These are phyloP conservation scores for Mastacembelus armatus DNA, from an alignment of 2,797 vertebrate species.

Conservation along the genomic window DNA sequence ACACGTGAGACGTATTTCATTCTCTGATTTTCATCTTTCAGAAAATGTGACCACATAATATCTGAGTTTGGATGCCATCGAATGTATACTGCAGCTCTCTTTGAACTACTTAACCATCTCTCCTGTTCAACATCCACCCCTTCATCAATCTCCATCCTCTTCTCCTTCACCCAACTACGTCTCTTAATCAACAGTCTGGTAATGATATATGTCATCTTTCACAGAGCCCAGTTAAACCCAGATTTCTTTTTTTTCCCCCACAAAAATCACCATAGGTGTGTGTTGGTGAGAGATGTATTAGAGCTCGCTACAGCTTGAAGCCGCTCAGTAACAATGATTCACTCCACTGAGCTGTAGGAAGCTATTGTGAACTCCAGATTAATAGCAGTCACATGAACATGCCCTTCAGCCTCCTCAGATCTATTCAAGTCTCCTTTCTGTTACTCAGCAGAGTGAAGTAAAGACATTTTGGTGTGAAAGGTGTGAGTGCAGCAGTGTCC, in stretches of 20 bases:
- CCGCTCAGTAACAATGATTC: slow-evolving; percentile 61
- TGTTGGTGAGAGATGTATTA: slow-evolving; percentile 30
- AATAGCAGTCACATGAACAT: slow-evolving; percentile 53
- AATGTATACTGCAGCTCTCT: no score
- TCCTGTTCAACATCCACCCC: neutral
- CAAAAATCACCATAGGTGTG: slow-evolving; percentile 26
- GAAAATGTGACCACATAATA: no score
- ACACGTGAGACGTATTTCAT: no score
- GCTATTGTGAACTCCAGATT: slow-evolving; percentile 68
- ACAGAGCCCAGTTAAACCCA: neutral
- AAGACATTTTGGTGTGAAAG: slow-evolving; percentile 37
- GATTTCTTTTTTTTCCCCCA: neutral
- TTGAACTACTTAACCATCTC: no score
- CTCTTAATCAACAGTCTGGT: slow-evolving; percentile 23
- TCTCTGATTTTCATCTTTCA: no score
- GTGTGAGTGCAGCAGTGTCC: slow-evolving; percentile 6
- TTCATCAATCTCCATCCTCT: neutral
- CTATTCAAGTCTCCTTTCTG: slow-evolving; percentile 41
- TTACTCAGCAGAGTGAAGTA: slow-evolving; percentile 35
- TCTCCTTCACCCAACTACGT: neutral
- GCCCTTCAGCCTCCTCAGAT: slow-evolving; percentile 52
- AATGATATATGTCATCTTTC: slow-evolving; percentile 24
- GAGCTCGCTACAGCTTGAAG: slow-evolving; percentile 41
- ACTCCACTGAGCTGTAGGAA: slow-evolving; percentile 60
- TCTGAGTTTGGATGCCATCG: neutral